Percentiles rank a stretch among this genome's conserved stretches.
Evolutionary conservation across 2,888 invertebrate species (phyloP).

Genomic region (Lasioglossum oenotherae): DNA sequence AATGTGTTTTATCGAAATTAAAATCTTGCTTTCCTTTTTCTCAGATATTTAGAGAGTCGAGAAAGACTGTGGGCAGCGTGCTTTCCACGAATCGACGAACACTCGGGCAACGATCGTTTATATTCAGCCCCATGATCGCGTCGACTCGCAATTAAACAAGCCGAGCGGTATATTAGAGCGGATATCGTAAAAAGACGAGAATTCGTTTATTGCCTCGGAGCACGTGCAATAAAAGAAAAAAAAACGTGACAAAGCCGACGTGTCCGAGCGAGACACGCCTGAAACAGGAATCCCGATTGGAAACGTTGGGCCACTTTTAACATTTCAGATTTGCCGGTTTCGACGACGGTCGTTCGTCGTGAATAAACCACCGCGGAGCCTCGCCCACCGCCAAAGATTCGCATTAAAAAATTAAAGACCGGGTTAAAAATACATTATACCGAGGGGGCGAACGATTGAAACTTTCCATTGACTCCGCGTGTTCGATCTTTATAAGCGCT

Average conservation of each 20-base stretch:
- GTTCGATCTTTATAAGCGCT: constrained; percentile 23
- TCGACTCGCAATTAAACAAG: background rate
- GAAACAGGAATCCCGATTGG: constrained; percentile 36
- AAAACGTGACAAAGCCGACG: background rate
- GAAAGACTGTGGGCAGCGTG: background rate
- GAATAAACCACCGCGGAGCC: constrained; percentile 13
- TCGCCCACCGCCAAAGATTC: background rate
- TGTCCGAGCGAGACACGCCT: constrained; percentile 20
- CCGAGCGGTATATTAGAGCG: constrained; percentile 2
- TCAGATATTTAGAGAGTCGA: background rate
- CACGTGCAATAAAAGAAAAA: background rate
- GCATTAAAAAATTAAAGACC: constrained; percentile 12
- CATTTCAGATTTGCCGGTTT: constrained; percentile 46
- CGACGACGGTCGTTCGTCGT: constrained; percentile 20
- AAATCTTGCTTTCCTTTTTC: background rate
- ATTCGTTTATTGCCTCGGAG: constrained; percentile 6
- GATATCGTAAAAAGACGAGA: constrained; percentile 13
- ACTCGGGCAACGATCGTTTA: background rate
- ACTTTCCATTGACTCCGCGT: constrained; percentile 16
- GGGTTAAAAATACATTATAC: constrained; percentile 19
- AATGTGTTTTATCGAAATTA: background rate
- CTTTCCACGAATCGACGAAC: background rate
- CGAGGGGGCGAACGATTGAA: constrained; percentile 4
- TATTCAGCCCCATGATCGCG: background rate
- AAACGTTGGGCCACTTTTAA: constrained; percentile 25